Evolutionary conservation across 2,113 vertebrate genomes (phyloP), one percentile per base, ranked within the genome.

Genomic region (Pangasianodon hypophthalmus): DNA sequence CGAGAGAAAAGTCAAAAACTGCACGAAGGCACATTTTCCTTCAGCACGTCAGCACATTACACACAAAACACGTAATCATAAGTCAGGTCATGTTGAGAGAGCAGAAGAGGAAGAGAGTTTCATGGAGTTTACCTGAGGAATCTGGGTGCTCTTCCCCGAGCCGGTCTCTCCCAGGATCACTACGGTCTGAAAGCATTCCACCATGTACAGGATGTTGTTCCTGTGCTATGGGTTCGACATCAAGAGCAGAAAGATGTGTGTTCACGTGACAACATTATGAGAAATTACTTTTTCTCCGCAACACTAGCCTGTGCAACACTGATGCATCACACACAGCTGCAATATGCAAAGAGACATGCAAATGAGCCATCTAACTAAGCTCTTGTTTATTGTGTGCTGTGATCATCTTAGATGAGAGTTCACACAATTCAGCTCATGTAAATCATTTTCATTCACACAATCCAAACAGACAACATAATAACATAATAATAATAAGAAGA

Each of bases 91-190:
- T 80, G 77, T 26, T 48, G 24, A 26, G 48, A 50, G 16, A 82
- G 6, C 79, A 79, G 69, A 77, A 62, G 37, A 21, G 0, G 3
- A 13, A 90, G 96, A 92, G 90, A 98, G 44, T n/a, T 81, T 54
- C 13, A 79, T 2, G 0, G 1, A 21, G n/a, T 24, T 64, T 56
- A 90, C 98, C 93, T 99, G 98, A 46, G 98, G 98, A 92, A 99
- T 97, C 95, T 99, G 98, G 0, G 98, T 99, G 88, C 97, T 99
- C 90, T 99, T 99, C 67, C 98, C 98, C 94, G 97, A 98, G 93
- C 98, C 98, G 0, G 98, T 99, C 96, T 99, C 98, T 89, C 98
- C 98, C 44, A 99, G 96, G 85, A 99, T 97, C 91, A 99, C 97
- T 91, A 99, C 96, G 0, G 98, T 99, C 93, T 99, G 98, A 92